These are phyloP conservation scores for Drosophila orena DNA, from an alignment of 1,140 invertebrate genomes.

Conservation along the genomic window DNA sequence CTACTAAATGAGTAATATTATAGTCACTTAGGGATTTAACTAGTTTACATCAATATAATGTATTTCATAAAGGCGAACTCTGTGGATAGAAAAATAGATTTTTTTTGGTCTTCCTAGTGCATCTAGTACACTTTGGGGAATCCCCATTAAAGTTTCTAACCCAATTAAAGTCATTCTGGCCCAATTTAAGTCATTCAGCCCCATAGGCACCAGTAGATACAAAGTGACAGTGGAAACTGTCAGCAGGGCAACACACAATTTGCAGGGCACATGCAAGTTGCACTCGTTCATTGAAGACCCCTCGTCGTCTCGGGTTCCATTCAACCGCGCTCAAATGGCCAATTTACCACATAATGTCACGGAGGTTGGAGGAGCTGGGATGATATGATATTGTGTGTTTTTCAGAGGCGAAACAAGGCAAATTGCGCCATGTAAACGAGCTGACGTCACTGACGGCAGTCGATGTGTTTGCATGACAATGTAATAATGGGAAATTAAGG, in stretches of 20 bases:
- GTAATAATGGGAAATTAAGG: slow-evolving; percentile 27
- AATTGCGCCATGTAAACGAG: slow-evolving; percentile 31
- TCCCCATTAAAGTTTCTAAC: background rate
- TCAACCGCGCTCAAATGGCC: slow-evolving; percentile 28
- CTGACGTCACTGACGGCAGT: slow-evolving; percentile 30
- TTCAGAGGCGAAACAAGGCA: slow-evolving; percentile 11
- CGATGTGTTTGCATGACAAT: background rate
- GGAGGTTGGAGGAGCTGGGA: too few relatives aligned
- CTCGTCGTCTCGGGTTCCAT: slow-evolving; percentile 18
- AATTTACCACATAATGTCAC: slow-evolving; percentile 32
- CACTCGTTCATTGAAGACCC: slow-evolving; percentile 22
- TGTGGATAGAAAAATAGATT: too few relatives aligned
- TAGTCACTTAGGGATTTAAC: too few relatives aligned
- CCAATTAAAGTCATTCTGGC: background rate
- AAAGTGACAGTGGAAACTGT: slow-evolving; percentile 29
- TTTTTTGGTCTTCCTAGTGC: too few relatives aligned
- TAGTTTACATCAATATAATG: too few relatives aligned
- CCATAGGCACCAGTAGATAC: background rate
- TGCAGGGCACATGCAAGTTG: slow-evolving; percentile 25
- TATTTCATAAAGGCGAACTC: too few relatives aligned
- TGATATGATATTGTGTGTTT: background rate
- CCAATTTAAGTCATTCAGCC: background rate
- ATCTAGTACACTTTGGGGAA: too few relatives aligned
- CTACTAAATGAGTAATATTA: too few relatives aligned
- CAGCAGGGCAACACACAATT: slow-evolving; percentile 41